Evolutionary conservation across 2,113 vertebrate species (phyloP).

Genomic region (Anhinga anhinga): DNA sequence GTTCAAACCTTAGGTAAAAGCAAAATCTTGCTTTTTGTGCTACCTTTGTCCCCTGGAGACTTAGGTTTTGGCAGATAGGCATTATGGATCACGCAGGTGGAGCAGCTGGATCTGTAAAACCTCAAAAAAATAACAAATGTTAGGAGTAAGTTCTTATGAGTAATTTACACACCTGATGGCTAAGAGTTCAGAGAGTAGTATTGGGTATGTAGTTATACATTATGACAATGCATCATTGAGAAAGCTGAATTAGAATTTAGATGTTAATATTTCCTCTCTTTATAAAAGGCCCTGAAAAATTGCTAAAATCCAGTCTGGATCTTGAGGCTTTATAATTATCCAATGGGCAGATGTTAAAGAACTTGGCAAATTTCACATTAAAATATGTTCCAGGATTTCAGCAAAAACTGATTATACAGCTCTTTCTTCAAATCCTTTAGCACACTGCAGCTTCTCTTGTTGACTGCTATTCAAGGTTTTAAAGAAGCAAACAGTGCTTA

Average conservation of each 20-base stretch:
- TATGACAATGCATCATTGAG: background rate
- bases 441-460: background rate
- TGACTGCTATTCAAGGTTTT: background rate
- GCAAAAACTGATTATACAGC: background rate
- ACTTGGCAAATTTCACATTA: background rate
- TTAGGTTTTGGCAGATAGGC: background rate
- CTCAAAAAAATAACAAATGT: background rate
- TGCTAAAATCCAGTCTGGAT: background rate
- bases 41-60: background rate
- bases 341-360: background rate
- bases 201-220: background rate
- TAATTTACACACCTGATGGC: background rate
- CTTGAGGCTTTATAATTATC: conserved; percentile 1
- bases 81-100: background rate
- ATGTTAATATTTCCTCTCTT: background rate
- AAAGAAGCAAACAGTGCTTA: background rate
- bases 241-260: background rate
- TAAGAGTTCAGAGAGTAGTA: background rate
- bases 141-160: background rate
- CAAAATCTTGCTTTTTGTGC: background rate
- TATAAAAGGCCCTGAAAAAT: background rate
- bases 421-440: background rate
- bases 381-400: background rate
- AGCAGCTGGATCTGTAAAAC: background rate
- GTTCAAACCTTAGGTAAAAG: background rate